Evolutionary conservation across 2,888 invertebrate species (phyloP).

Genomic region (Scotopteryx bipunctaria): DNA sequence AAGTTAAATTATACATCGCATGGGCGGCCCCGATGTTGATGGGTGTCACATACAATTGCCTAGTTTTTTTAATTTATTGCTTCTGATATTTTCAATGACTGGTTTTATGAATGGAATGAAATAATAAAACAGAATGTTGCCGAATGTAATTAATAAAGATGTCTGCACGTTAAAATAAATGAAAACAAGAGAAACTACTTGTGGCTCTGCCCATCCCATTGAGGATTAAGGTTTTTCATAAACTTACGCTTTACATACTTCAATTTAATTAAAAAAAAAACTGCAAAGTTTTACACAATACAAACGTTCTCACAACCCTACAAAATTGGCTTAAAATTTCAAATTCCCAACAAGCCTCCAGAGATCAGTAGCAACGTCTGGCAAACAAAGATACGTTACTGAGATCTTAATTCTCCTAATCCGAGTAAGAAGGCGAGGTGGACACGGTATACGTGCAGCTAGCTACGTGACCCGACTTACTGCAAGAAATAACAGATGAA

Average conservation of each 20-base stretch:
- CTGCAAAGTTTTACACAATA: neutral
- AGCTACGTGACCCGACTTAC: conserved; percentile 59
- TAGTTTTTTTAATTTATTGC: conserved; percentile 14
- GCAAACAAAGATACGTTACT: conserved; percentile 67
- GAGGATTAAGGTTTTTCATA: too few species aligned
- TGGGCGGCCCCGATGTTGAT: conserved; percentile 21
- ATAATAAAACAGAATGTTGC: neutral
- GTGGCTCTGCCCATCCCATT: too few species aligned
- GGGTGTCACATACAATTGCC: conserved; percentile 20
- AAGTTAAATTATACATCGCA: conserved; percentile 35
- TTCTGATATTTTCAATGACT: neutral
- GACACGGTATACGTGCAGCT: conserved; percentile 58
- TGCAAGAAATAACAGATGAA: conserved; percentile 26
- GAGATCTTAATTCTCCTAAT: conserved; percentile 77
- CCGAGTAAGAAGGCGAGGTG: conserved; percentile 72
- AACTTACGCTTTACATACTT: neutral
- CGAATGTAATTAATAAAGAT: too few species aligned
- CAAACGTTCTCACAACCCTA: conserved; percentile 9
- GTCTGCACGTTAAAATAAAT: too few species aligned
- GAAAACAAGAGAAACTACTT: too few species aligned
- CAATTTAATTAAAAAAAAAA: neutral
- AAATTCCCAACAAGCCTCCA: conserved; percentile 45
- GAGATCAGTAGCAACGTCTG: conserved; percentile 57
- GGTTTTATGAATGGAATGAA: conserved; percentile 3
- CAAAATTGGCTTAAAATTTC: conserved; percentile 33